A percentile compares a stretch with the other conserved stretches of the same genome.
phyloP scores from a whole-genome alignment of 1,140 invertebrate species.

The Drosophila cardini region DNA sequence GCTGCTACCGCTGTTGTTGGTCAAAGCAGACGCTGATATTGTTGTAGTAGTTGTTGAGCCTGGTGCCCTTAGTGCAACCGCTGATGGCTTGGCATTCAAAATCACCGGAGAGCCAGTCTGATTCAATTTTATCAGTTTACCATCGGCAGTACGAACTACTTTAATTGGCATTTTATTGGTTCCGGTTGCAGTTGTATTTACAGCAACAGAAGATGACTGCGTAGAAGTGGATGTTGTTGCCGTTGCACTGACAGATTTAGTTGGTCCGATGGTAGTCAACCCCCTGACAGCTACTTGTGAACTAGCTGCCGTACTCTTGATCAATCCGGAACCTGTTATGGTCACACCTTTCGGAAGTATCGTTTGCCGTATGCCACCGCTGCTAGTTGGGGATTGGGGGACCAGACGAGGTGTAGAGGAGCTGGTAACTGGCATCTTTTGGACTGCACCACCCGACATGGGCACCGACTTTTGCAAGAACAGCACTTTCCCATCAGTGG shows the following conservation, averaged over 20 bases:
- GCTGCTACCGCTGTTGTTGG: slow-evolving; percentile 1
- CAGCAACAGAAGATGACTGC: not conserved
- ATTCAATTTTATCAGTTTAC: slow-evolving; percentile 68
- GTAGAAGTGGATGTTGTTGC: slow-evolving; percentile 10
- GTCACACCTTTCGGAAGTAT: slow-evolving; percentile 56
- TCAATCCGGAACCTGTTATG: slow-evolving; percentile 42
- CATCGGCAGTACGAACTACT: slow-evolving; percentile 70
- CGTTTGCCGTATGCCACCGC: slow-evolving; percentile 53
- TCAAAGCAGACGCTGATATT: slow-evolving; percentile 5
- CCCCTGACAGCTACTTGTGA: slow-evolving; percentile 54
- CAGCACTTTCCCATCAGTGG: slow-evolving; percentile 59
- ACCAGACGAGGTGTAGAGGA: slow-evolving; percentile 5
- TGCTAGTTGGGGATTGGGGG: slow-evolving; percentile 14
- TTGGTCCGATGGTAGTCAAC: slow-evolving; percentile 26
- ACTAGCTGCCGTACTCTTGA: slow-evolving; percentile 43
- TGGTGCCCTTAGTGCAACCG: not conserved
- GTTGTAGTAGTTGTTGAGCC: slow-evolving; percentile 13
- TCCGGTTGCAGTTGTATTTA: not conserved
- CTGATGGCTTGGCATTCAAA: slow-evolving; percentile 50
- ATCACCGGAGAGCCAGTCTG: slow-evolving; percentile 48
- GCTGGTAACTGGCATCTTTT: slow-evolving; percentile 15
- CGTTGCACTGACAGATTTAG: slow-evolving; percentile 14
- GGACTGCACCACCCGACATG: not conserved
- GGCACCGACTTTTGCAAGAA: slow-evolving; percentile 58
- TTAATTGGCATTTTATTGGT: slow-evolving; percentile 57